phyloP scores from a whole-genome alignment of 2,797 vertebrate species.

The Mormyrus proboscirostris region DNA sequence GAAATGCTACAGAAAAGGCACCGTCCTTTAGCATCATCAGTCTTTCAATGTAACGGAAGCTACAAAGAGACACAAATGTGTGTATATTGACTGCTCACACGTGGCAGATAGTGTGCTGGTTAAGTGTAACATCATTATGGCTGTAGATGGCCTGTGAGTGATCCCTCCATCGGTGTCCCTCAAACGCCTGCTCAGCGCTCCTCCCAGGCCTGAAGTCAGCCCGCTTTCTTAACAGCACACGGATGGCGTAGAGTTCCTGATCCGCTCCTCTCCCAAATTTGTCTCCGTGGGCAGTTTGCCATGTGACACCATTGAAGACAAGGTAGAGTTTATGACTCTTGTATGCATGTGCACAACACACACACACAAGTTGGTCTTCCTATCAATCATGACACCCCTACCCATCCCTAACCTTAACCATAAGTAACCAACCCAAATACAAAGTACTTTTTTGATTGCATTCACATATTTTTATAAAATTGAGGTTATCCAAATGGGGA shows the following conservation, averaged over 20 bases:
- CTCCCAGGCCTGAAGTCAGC: background rate
- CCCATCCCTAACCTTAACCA: too few species aligned
- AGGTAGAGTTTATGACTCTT: conserved; percentile 45
- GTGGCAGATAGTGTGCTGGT: background rate
- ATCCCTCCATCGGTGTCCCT: background rate
- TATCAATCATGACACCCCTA: too few species aligned
- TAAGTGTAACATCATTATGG: background rate
- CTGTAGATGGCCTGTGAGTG: background rate
- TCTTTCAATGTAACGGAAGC: background rate
- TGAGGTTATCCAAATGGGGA: too few species aligned
- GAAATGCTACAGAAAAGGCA: background rate
- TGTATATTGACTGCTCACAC: background rate
- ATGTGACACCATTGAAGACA: conserved; percentile 69
- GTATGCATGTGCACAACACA: background rate
- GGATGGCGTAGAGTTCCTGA: conserved; percentile 80
- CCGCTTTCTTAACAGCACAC: conserved; percentile 57
- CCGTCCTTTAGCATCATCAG: background rate
- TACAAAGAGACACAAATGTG: background rate
- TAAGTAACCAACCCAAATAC: too few species aligned
- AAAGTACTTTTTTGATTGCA: too few species aligned
- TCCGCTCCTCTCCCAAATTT: conserved; percentile 82
- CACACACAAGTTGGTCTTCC: background rate
- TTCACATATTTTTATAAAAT: too few species aligned
- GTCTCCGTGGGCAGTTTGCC: conserved; percentile 72
- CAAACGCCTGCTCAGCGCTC: background rate